A percentile compares a stretch with the other conserved stretches of the same genome.
These are phyloP conservation scores for Cyanocitta stelleri DNA, from an alignment of 2,113 vertebrate genomes.

Conservation along the genomic window DNA sequence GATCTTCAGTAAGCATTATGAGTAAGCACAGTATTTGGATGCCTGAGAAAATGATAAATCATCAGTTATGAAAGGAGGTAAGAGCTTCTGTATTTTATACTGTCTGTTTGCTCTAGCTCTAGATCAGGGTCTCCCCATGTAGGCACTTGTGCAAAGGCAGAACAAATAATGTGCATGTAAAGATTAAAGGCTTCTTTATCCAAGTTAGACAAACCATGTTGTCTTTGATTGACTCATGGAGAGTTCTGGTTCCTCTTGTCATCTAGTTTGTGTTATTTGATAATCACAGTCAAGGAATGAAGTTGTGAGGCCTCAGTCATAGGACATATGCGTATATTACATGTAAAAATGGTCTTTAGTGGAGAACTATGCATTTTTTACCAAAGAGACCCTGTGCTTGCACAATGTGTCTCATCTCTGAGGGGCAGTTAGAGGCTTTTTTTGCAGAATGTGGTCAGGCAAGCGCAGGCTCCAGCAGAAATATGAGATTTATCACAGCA, in stretches of 20 bases:
- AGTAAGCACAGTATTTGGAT: conserved; percentile 12
- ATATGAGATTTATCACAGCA: neutral
- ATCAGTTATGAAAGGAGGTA: conserved; percentile 14
- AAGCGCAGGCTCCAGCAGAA: neutral
- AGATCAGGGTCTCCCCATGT: conserved; percentile 1
- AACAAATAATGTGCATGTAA: neutral
- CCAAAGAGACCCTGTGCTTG: rapidly evolving
- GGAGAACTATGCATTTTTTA: neutral
- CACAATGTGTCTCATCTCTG: neutral
- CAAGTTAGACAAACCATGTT: neutral
- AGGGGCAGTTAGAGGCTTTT: neutral
- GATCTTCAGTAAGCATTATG: conserved; percentile 44
- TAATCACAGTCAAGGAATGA: neutral
- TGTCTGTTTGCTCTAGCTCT: neutral
- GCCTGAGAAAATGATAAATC: neutral
- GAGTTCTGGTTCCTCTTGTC: neutral
- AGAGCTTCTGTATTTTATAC: neutral
- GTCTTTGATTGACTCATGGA: neutral
- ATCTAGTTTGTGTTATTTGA: neutral
- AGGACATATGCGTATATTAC: neutral
- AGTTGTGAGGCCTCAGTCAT: neutral
- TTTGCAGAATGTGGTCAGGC: neutral
- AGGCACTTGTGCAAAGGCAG: neutral
- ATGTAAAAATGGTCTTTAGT: neutral
- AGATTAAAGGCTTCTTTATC: conserved; percentile 34